Base-by-base conservation (phyloP, 2,888 invertebrate genomes). In the Ceratothoa steindachneri region DNA sequence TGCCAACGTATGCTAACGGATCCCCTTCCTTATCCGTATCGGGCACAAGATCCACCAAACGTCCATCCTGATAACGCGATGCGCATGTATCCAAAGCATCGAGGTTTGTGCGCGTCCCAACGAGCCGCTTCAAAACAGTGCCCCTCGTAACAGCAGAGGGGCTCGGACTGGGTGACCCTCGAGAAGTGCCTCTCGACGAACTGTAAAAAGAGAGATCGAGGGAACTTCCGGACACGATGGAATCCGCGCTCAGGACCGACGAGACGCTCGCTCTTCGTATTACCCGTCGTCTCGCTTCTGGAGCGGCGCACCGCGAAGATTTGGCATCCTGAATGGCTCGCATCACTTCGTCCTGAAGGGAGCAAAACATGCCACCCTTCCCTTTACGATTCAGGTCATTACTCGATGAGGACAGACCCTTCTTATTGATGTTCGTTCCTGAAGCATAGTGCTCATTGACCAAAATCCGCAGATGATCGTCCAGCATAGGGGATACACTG, bases 261-360 rank as follows among this genome's bases (percentile, higher is more conserved):
- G 77, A 77, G 3, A 68, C 53, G 29, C 78, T 78, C 24, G 73
- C 71, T 5, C 74, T 69, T 3, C 77, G 64, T 30, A 69, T 71
- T 30, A 22, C 55, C 9, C 28, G 28, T 12, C 15, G 22, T 12
- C 22, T 31, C n/a, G 31, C n/a, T 55, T 27, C 64, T 4, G 64
- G 24, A 29, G 73, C 28, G 41, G 71, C 68, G 2, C 41, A 28
- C 28, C 69, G 64, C 7, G 69, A 73, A 51, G 66, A 31, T 53
- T 78, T 78, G 19, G 78, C 75, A 15, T 73, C 78, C 28, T 67
- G 70, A 30, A 78, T 75, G 64, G 77, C 77, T 15, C 65, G 65
- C 71, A 75, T 65, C 75, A 75, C 72, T 55, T 78, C 78, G 28
- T 71, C 69, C 73, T 75, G 75, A 64, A 73, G 64, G 1, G 75